Evolutionary conservation across 1,140 invertebrate genomes (phyloP), one percentile per base, ranked within the genome.

Genomic region (Colletes latitarsis): DNA sequence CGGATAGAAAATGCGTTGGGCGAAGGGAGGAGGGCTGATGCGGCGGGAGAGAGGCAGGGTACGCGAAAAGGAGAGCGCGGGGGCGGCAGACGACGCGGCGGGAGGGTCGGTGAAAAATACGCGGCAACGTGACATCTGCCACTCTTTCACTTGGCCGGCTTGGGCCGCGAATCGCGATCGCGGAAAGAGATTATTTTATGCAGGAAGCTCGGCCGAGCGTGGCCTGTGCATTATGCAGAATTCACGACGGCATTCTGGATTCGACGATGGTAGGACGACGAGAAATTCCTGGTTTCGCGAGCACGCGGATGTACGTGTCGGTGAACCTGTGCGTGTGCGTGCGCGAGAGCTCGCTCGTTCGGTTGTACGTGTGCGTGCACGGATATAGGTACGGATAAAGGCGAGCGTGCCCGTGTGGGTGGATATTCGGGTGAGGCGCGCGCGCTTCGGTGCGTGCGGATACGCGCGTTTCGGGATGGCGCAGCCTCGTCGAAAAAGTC

Each of bases 161-260:
- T 58, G 67, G 81, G 82, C 82, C 77, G 84, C 86, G 77, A 84
- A 76, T 84, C 80, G 82, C 77, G 89, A 85, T 90, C 86, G 87
- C 87, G 83, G 83, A 90, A 91, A 89, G 85, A 90, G 90, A 92
- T 91, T 91, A 92, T 91, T 91, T 90, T 85, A 88, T 91, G 87
- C 87, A 88, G 85, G 84, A 87, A 76, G 86, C 80, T 82, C 82
- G 85, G 78, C 76, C 78, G 81, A 83, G 82, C 89, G 82, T 82
- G 77, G 76, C 82, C 80, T 81, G 84, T 89, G 88, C 87, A 90
- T 91, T 89, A 90, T 89, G 89, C 88, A 88, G 85, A 90, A 89
- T 89, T 81, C 83, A 85, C 84, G 83, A 62, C 82, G 84, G 86
- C 79, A 81, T 82, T 76, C 41, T 73, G 68, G 55, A 52, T 74